A percentile compares a stretch with the other conserved stretches of the same genome.
Evolutionary conservation across 1,140 invertebrate genomes (phyloP).

Genomic region (Drosophila mojavensis): DNA sequence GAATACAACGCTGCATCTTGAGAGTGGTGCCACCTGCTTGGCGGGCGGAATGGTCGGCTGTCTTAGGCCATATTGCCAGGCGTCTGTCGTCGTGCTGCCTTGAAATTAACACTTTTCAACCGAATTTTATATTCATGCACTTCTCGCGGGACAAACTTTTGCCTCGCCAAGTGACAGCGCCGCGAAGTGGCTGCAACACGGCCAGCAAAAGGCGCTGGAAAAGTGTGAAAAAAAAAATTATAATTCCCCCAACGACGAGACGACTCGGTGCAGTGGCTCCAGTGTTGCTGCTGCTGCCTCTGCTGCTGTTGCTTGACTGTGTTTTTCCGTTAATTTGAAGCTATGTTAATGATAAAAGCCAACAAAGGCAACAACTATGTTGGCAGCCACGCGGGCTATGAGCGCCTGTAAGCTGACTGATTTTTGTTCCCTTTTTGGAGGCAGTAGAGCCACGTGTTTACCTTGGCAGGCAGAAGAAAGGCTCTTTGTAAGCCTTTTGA

Average conservation of each 20-base stretch:
- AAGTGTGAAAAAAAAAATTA: conserved; percentile 71
- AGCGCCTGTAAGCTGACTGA: conserved; percentile 54
- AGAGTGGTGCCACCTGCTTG: conserved; percentile 6
- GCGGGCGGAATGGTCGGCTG: neutral
- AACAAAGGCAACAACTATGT: conserved; percentile 51
- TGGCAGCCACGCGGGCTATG: conserved; percentile 16
- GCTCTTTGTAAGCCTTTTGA: conserved; percentile 67
- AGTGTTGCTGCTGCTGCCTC: neutral
- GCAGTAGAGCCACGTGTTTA: conserved; percentile 36
- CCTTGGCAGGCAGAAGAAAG: conserved; percentile 12
- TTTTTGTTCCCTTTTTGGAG: conserved; percentile 65
- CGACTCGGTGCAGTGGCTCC: conserved; percentile 21
- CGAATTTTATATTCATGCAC: conserved; percentile 77
- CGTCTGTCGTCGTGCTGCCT: conserved; percentile 32
- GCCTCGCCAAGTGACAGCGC: conserved; percentile 52
- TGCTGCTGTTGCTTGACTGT: conserved; percentile 12
- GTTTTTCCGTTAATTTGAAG: conserved; percentile 66
- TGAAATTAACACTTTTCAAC: conserved; percentile 76
- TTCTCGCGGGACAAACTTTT: conserved; percentile 71
- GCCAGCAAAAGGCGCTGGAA: conserved; percentile 29
- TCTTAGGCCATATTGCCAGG: conserved; percentile 25
- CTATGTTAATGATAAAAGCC: conserved; percentile 77
- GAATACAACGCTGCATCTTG: neutral
- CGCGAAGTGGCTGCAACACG: conserved; percentile 37
- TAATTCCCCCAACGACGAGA: conserved; percentile 52